These are phyloP conservation scores for Pardosa pseudoannulata DNA, from an alignment of 2,888 invertebrate species.

Conservation along the genomic window DNA sequence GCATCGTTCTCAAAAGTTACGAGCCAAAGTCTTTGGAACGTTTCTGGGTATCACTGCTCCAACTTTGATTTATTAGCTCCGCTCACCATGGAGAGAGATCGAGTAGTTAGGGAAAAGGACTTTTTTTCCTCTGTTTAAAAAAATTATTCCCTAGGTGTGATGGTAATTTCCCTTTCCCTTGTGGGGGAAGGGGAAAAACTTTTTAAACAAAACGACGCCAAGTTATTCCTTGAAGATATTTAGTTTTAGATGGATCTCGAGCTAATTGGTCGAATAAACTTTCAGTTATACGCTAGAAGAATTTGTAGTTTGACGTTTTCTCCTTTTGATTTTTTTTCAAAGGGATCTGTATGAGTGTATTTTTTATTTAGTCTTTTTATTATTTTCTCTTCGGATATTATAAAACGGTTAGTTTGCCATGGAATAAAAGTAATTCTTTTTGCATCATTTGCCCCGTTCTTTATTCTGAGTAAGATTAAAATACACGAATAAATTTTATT, in stretches of 20 bases:
- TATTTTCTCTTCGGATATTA: too few species aligned
- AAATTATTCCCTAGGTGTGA: not conserved
- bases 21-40: not conserved
- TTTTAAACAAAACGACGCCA: constrained; percentile 11
- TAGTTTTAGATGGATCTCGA: not conserved
- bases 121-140: not conserved
- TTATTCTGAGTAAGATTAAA: too few species aligned
- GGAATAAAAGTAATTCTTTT: too few species aligned
- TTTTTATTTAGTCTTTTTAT: not conserved
- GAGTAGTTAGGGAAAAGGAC: not conserved
- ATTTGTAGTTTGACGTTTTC: not conserved
- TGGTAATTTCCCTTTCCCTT: constrained; percentile 19
- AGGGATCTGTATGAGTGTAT: not conserved
- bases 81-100: not conserved
- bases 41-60: not conserved
- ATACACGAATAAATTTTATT: too few species aligned
- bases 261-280: constrained; percentile 23
- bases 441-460: too few species aligned
- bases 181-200: not conserved
- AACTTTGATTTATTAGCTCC: constrained; percentile 29
- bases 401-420: too few species aligned
- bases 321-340: not conserved
- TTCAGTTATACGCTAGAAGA: not conserved
- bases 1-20: too few species aligned
- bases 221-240: not conserved